A percentile compares a stretch with the other conserved stretches of the same genome.
Conservation (phyloP, 2,888 invertebrate genomes). For the Micropterix aruncella region DNA sequence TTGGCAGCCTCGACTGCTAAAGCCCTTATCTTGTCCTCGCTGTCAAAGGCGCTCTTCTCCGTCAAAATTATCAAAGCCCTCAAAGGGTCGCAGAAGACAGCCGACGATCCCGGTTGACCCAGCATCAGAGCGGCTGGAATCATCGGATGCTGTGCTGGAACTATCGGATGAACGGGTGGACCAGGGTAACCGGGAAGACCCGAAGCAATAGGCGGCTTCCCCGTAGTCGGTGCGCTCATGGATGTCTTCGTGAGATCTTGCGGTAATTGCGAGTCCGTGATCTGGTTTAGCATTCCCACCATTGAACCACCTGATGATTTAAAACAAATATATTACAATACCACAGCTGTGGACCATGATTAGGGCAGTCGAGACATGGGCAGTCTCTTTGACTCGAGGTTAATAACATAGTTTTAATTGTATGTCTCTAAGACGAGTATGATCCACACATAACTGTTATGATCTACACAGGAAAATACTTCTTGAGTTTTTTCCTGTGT, state of each 20-base stretch:
- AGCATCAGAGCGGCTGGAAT: conserved; percentile 2
- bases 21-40: conserved; percentile 32
- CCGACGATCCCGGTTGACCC: neutral
- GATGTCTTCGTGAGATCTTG: conserved; percentile 3
- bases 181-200: too few relatives aligned
- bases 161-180: neutral
- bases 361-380: too few relatives aligned
- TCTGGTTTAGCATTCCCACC: conserved; percentile 19
- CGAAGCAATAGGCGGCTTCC: neutral
- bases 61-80: conserved; percentile 46
- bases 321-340: too few relatives aligned
- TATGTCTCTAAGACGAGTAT: too few relatives aligned
- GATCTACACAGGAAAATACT: too few relatives aligned
- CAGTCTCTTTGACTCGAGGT: too few relatives aligned
- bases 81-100: conserved; percentile 39
- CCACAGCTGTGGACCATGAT: too few relatives aligned
- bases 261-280: conserved; percentile 17
- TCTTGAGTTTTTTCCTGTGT: too few relatives aligned
- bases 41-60: conserved; percentile 25
- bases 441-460: too few relatives aligned
- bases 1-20: conserved; percentile 49
- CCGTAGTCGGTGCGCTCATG: neutral
- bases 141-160: neutral
- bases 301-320: conserved; percentile 13
- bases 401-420: too few relatives aligned